These are phyloP conservation scores for Himalopsyche kuldschensis DNA, from an alignment of 2,888 invertebrate genomes.

Conservation along the genomic window DNA sequence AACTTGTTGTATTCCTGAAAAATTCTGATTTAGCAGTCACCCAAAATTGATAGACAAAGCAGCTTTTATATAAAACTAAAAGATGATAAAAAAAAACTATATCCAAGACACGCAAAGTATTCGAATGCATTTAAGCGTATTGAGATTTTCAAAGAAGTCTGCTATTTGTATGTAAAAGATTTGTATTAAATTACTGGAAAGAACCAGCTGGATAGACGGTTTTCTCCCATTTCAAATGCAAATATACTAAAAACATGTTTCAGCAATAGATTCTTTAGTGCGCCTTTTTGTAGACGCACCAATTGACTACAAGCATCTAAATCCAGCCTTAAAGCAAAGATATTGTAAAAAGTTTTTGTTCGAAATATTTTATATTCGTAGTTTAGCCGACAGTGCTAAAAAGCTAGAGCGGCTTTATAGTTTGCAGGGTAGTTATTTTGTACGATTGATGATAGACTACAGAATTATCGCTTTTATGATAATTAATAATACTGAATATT, in stretches of 20 bases:
- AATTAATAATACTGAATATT: too few relatives aligned
- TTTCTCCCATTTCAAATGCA: conserved; percentile 20
- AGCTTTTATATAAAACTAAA: neutral
- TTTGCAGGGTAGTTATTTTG: too few relatives aligned
- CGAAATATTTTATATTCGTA: too few relatives aligned
- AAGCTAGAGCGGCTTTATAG: too few relatives aligned
- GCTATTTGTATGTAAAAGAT: conserved; percentile 25
- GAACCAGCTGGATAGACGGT: neutral
- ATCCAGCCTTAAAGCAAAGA: too few relatives aligned
- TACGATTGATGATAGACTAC: too few relatives aligned
- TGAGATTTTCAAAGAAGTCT: conserved; percentile 22
- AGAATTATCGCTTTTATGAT: too few relatives aligned
- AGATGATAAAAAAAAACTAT: neutral
- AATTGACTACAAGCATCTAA: too few relatives aligned
- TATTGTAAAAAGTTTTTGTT: too few relatives aligned
- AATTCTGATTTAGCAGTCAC: neutral
- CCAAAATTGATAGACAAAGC: neutral
- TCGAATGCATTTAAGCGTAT: conserved; percentile 9
- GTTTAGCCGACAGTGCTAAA: too few relatives aligned
- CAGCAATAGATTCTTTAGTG: neutral
- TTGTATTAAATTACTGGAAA: conserved; percentile 5
- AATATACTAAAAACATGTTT: conserved; percentile 7
- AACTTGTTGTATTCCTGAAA: neutral
- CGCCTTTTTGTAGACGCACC: neutral
- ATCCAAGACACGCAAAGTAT: neutral